phyloP scores from a whole-genome alignment of 2,888 invertebrate genomes.

The Lamellibrachia columna region DNA sequence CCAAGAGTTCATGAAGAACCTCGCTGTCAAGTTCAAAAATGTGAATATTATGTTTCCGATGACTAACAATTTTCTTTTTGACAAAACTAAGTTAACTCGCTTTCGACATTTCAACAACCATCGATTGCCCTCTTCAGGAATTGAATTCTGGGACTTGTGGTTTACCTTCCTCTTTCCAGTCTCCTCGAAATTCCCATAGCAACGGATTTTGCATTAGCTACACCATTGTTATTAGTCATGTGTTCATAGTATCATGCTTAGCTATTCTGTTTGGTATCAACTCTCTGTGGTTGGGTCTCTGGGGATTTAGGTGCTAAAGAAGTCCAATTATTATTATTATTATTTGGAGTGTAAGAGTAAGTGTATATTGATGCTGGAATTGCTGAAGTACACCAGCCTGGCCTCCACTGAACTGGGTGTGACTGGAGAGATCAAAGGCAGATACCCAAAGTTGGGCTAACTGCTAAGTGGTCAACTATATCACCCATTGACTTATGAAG shows the following conservation, averaged over 20 bases:
- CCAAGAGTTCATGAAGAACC: constrained; percentile 53
- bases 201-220: neutral
- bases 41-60: constrained; percentile 45
- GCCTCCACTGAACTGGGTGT: neutral
- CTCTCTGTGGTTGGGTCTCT: too few species aligned
- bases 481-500: neutral
- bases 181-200: neutral
- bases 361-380: neutral
- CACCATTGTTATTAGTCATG: neutral
- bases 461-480: neutral
- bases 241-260: too few species aligned
- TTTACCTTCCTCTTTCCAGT: neutral
- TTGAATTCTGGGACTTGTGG: neutral
- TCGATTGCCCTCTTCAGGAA: neutral
- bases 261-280: too few species aligned
- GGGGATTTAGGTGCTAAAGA: too few species aligned
- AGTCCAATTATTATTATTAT: neutral
- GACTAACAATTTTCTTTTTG: neutral
- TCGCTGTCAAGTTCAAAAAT: constrained; percentile 59
- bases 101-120: too few species aligned
- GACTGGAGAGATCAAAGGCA: neutral
- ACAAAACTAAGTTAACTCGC: neutral
- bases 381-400: neutral
- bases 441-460: neutral
- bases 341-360: neutral